Conservation (phyloP, 2,888 invertebrate genomes). For the Heterodera filipjevi region DNA sequence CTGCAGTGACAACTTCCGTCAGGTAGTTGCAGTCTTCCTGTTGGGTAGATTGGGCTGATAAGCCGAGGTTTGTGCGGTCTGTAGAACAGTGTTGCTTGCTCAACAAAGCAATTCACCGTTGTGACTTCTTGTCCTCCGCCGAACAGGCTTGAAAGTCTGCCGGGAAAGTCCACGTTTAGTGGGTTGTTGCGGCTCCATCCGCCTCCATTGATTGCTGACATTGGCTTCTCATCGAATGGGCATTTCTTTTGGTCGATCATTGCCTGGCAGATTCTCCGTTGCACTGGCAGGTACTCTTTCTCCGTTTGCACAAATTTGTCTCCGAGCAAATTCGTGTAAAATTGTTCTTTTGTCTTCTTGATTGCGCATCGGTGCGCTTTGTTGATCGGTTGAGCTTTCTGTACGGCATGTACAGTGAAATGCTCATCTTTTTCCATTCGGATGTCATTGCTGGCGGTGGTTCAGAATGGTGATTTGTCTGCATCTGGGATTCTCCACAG, state of each 20-base stretch:
- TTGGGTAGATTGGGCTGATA: background rate
- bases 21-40: constrained; percentile 4
- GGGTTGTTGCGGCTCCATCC: background rate
- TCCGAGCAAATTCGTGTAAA: constrained; percentile 1
- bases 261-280: background rate
- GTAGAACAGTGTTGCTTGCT: background rate
- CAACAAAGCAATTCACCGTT: constrained; percentile 3
- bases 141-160: background rate
- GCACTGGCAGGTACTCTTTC: constrained; percentile 4
- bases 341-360: background rate
- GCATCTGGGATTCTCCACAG: constrained; percentile 16
- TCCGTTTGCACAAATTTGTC: background rate
- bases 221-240: background rate
- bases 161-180: constrained; percentile 6
- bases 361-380: background rate
- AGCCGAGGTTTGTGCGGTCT: background rate
- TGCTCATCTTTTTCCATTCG: too few species aligned
- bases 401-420: too few species aligned
- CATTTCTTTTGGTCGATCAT: background rate
- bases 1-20: background rate
- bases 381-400: background rate
- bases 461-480: constrained; percentile 15
- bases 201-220: background rate
- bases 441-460: too few species aligned
- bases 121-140: background rate